Conservation (phyloP, 2,797 vertebrate species). For the Platyrinchus mystaceus region DNA sequence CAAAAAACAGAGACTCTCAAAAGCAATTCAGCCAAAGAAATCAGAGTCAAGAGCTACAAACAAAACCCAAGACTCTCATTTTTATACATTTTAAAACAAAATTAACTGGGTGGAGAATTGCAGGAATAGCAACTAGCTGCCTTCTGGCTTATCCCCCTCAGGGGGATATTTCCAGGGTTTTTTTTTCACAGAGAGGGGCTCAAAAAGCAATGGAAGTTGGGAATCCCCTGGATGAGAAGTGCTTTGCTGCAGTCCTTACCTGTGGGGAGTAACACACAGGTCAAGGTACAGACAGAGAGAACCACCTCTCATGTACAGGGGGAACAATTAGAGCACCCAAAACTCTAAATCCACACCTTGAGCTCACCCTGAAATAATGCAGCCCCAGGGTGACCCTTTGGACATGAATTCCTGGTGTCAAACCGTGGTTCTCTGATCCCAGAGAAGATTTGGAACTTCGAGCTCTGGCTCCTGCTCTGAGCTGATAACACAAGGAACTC, state of each 20-base stretch:
- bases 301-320: rapidly evolving
- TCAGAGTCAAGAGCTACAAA: neutral
- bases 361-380: neutral
- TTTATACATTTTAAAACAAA: neutral
- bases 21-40: neutral
- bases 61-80: neutral
- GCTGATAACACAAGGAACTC: neutral
- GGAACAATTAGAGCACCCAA: neutral
- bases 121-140: neutral
- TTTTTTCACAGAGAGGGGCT: neutral
- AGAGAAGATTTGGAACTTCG: neutral
- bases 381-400: neutral
- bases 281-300: rapidly evolving
- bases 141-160: neutral
- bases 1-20: neutral
- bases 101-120: neutral
- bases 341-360: neutral
- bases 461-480: neutral
- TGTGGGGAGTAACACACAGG: neutral
- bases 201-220: neutral
- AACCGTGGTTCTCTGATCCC: rapidly evolving
- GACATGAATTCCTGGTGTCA: neutral
- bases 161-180: neutral
- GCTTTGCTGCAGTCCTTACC: neutral
- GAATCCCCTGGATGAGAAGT: neutral